A percentile compares a stretch with the other conserved stretches of the same genome.
Evolutionary conservation across 2,113 vertebrate genomes (phyloP).

Genomic region (Chaetura pelagica): DNA sequence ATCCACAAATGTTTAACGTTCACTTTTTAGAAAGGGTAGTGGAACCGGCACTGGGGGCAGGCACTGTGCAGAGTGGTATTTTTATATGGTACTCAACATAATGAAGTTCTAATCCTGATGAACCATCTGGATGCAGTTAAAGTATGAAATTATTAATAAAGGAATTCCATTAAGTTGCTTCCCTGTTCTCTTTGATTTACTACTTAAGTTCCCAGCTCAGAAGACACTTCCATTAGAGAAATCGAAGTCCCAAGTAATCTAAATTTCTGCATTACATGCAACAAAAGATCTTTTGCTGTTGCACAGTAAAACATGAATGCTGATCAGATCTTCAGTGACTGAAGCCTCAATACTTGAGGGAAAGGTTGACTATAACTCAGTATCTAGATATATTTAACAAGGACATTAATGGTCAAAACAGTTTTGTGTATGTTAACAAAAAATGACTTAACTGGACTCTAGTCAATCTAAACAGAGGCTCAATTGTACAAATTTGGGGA

Average conservation of each 20-base stretch:
- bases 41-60: not conserved
- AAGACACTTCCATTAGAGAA: not conserved
- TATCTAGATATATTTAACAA: not conserved
- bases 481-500: not conserved
- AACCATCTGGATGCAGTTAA: not conserved
- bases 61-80: not conserved
- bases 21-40: conserved; percentile 1
- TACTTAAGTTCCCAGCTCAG: not conserved
- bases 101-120: conserved; percentile 31
- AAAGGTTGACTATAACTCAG: not conserved
- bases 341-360: not conserved
- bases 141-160: conserved; percentile 43
- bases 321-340: not conserved
- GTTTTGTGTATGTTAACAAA: not conserved
- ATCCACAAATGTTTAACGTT: not conserved
- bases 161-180: conserved; percentile 20
- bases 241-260: not conserved
- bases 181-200: not conserved
- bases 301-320: not conserved
- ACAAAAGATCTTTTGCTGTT: not conserved
- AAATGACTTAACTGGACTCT: not conserved
- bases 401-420: not conserved
- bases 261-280: not conserved
- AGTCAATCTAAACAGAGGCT: not conserved
- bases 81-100: not conserved